Base-by-base conservation (phyloP, 1,140 invertebrate species). In the Drepana arcuata region DNA sequence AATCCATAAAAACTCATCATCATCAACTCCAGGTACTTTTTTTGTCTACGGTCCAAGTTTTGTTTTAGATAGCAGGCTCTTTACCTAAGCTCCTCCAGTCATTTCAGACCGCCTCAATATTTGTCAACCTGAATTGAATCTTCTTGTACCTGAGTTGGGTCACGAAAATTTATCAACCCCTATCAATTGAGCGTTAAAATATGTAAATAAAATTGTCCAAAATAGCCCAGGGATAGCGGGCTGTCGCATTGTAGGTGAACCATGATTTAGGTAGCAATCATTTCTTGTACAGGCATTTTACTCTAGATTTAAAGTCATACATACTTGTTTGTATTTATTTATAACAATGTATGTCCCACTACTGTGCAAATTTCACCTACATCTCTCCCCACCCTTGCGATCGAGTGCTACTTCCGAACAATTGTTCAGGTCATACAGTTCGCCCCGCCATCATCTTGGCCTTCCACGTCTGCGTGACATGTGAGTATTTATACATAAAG, bases 101-200 rank as follows among this genome's bases (percentile, higher is more conserved):
- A n/a, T 21, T 9, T 4, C 18, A 5, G 18, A 21, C 18, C 4
- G 9, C 18, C 18, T 9, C 4, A 26, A 26, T 2, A 3, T 26
- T 26, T n/a, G n/a, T n/a, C n/a, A 29, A 28, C 28, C 31, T 46
- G 37, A 37, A 45, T 39, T 42, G 30, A 38, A 29, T 14, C 12
- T 35, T 35, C 41, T 30, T 21, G 44, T 50, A 50, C 2, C 13
- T 30, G 35, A 16, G 33, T 36, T 38, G 34, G 25, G 33, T 30
- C 29, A 37, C 38, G 18, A 40, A 59, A 71, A 61, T 65, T 71
- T 37, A 71, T 67, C 57, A 65, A 57, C 65, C 68, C 73, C 64
- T 70, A 65, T 72, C 66, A 70, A 78, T 72, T 66, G 64, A 67
- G 59, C 60, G 62, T 70, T 72, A 70, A 71, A 71, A 70, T 71